These are phyloP conservation scores for Sebastes paucispinis DNA, from an alignment of 2,797 vertebrate genomes.

Conservation along the genomic window DNA sequence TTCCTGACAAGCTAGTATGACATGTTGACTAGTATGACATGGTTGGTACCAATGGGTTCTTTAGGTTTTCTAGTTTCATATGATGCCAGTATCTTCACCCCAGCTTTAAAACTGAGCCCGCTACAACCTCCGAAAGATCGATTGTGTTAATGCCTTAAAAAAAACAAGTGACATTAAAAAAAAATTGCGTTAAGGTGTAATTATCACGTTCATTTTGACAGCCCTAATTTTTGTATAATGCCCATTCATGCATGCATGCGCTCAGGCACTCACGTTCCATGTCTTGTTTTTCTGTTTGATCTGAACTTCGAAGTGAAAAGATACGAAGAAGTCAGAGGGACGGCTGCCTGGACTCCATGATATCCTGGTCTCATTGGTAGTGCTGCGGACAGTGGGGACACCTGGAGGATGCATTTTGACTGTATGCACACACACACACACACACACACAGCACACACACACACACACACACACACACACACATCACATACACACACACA, in stretches of 20 bases:
- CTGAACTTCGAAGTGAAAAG: conserved; percentile 59
- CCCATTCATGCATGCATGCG: neutral
- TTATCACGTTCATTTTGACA: too few species aligned
- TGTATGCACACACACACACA: conserved; percentile 27
- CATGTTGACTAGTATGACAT: too few species aligned
- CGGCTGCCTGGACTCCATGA: conserved; percentile 55
- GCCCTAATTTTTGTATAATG: neutral
- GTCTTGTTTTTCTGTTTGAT: conserved; percentile 35
- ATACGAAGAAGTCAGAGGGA: rapidly evolving
- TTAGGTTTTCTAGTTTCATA: too few species aligned
- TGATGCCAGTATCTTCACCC: too few species aligned
- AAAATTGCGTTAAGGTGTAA: neutral
- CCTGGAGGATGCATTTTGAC: conserved; percentile 76
- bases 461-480: neutral
- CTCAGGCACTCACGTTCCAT: conserved; percentile 60
- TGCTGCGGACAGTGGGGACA: conserved; percentile 42
- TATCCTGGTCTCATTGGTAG: conserved; percentile 36
- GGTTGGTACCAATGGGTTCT: too few species aligned
- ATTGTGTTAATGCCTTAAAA: too few species aligned
- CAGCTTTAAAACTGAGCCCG: too few species aligned
- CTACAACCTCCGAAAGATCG: too few species aligned
- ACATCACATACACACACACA: neutral
- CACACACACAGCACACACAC: neutral
- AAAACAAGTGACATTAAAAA: too few species aligned
- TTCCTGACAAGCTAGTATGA: too few species aligned